Percentiles rank a stretch among this genome's conserved stretches.
Evolutionary conservation across 2,888 invertebrate species (phyloP).

Genomic region (Agrypnus murinus): DNA sequence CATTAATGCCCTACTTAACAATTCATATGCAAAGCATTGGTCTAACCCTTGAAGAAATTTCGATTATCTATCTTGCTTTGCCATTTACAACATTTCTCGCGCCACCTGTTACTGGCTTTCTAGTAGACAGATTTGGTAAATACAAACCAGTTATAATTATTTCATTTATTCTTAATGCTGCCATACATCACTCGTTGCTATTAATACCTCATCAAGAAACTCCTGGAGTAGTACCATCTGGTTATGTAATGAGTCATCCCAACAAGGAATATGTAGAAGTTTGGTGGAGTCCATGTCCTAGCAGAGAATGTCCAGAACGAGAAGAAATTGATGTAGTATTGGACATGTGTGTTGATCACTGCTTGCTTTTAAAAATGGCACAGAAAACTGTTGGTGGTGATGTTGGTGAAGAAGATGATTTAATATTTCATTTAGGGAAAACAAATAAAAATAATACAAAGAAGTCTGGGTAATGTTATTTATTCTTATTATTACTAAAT

Average conservation of each 20-base stretch:
- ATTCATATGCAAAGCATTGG: conserved; percentile 95
- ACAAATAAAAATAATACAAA: conserved; percentile 38
- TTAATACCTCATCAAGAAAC: conserved; percentile 87
- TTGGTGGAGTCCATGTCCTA: conserved; percentile 90
- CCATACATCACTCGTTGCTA: conserved; percentile 86
- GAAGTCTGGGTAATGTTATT: conserved; percentile 27
- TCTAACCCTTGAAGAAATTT: conserved; percentile 89
- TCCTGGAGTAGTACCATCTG: conserved; percentile 83
- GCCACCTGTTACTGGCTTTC: conserved; percentile 87
- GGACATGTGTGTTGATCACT: conserved; percentile 84
- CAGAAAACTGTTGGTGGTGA: conserved; percentile 64
- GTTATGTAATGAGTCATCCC: conserved; percentile 85
- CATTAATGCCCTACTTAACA: conserved; percentile 88
- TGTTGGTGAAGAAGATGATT: conserved; percentile 74
- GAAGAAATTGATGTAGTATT: conserved; percentile 83
- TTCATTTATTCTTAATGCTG: conserved; percentile 84
- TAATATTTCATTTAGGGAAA: conserved; percentile 75
- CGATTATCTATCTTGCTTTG: conserved; percentile 89
- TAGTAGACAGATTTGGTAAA: conserved; percentile 90
- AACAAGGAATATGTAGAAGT: conserved; percentile 83
- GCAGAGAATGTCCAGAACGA: conserved; percentile 85
- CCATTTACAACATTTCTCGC: conserved; percentile 91
- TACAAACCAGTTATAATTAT: conserved; percentile 89
- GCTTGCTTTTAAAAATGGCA: conserved; percentile 73
- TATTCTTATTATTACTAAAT: neutral